Evolutionary conservation across 2,797 vertebrate species (phyloP), one percentile per base, ranked within the genome.

Genomic region (Myotis vivesi): DNA sequence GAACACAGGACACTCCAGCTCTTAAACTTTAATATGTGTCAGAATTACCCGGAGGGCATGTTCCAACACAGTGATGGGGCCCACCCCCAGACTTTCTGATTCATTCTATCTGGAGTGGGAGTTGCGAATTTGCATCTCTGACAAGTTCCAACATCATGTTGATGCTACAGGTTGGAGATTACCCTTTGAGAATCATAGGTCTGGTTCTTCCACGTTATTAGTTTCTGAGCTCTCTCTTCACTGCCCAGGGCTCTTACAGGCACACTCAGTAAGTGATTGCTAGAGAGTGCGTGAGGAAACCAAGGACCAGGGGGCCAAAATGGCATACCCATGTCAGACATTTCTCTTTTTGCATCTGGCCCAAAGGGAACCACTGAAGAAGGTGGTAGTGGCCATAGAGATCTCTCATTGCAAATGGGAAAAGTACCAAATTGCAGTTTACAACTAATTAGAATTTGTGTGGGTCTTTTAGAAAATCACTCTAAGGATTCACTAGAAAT

Each of bases 381-480:
- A 8, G 4, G 7, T 76, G 15, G 16, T 8, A 28, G 66, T 49
- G 33, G 30, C 64, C 62, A 46, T 36, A 38, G 36, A 86, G 23
- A 30, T 41, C 46, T 71, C 33, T 76, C 30, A 76, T 30, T 75
- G 8, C 36, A 77, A 95, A 59, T 66, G 57, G 19, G 17, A 82
- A 91, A n/a, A 59, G 13, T 15, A 96, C 30, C 59, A 83, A 80
- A 90, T 69, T 81, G 80, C 1, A 90, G 6, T 79, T 92, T 66
- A 76, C 0, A 64, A 89, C 41, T 76, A 91, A 73, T 94, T 66
- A 92, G 36, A 96, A 87, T 81, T 72, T 77, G n/a, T 51, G 22
- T 15, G 46, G 17, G 22, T 68, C 17, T 92, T 88, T 82, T 82
- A 93, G 51, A 91, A 86, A 95, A 95, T 41, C 23, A 92, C 69